Base-by-base conservation (phyloP, 35 echinoderm and acorn worm genomes). In the Lytechinus variegatus region DNA sequence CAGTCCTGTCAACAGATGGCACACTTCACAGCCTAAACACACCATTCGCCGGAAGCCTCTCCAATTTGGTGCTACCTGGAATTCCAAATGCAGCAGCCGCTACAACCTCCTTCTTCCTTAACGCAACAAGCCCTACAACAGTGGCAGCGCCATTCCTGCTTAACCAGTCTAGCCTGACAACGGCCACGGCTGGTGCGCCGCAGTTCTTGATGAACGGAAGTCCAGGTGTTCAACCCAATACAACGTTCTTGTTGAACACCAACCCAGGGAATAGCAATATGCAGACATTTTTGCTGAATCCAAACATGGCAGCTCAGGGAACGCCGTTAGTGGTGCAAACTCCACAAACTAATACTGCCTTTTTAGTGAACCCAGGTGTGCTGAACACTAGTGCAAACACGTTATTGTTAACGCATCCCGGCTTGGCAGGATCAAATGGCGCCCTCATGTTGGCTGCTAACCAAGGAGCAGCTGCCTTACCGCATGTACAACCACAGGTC, bases 81-180 rank as follows among this genome's bases (percentile, higher is more conserved):
- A 55, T 93, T 19, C n/a, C 92, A 13, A 93, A 57, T 12, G 11
- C 92, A n/a, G 28, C 52, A 28, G 7, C 52, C 4, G 19, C 53
- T 11, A 93, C 92, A 9, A 55, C 92, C 10, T 28, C 92, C 10
- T 55, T 93, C 52, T 54, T 93, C 52, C 53, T 93, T 10, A 93
- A 93, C 52, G n/a, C 92, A 55, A 54, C 92, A 54, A 93, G 92
- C 28, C 92, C 92, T 93, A 93, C 92, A 27, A 93, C 92, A 56
- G 92, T 93, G 92, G 54, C 53, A 57, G 92, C 92, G 11, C 92
- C 66, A 24, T 93, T 93, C 52, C 28, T 93, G 11, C 53, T 93
- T 12, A 93, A 93, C 92, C 92, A 93, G n/a, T 52, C 88, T 12
- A 93, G 57, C 92, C 5, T 93, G n/a, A 93, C 92, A 57, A 55